Percentiles rank a stretch among this genome's conserved stretches.
Evolutionary conservation across 2,113 vertebrate genomes (phyloP).

Genomic region (Charina bottae): DNA sequence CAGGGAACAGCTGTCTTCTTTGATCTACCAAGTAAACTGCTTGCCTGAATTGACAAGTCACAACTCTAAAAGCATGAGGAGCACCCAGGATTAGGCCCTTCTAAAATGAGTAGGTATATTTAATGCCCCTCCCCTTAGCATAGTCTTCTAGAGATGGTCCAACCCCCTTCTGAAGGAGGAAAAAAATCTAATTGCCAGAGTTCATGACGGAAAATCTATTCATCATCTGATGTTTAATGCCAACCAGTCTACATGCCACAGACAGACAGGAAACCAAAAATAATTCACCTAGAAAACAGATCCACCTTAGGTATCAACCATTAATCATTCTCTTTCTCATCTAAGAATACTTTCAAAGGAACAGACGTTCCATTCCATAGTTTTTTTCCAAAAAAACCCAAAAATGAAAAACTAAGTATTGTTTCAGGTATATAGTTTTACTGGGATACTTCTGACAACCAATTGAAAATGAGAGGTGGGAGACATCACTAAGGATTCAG

Average conservation of each 20-base stretch:
- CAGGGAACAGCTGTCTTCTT: constrained; percentile 48
- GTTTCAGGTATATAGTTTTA: not conserved
- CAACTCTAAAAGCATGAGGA: not conserved
- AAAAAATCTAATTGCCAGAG: not conserved
- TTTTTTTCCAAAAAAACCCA: not conserved
- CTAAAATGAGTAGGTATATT: not conserved
- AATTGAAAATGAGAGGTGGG: not conserved
- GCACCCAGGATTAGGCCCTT: not conserved
- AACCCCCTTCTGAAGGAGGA: not conserved
- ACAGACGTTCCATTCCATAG: not conserved
- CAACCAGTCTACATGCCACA: not conserved
- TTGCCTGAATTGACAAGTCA: constrained; percentile 12
- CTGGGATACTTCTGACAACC: not conserved
- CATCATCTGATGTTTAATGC: not conserved
- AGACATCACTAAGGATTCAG: not conserved
- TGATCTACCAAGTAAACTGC: constrained; percentile 27
- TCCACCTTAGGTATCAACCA: not conserved
- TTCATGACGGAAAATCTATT: not conserved
- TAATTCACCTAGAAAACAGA: not conserved
- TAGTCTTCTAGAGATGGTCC: not conserved
- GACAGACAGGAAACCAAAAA: not conserved
- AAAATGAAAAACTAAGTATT: not conserved
- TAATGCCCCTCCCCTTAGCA: not conserved
- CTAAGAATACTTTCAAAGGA: not conserved
- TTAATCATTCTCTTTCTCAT: not conserved